phyloP scores from a whole-genome alignment of 2,888 invertebrate genomes.

The Ennomos erosarius region DNA sequence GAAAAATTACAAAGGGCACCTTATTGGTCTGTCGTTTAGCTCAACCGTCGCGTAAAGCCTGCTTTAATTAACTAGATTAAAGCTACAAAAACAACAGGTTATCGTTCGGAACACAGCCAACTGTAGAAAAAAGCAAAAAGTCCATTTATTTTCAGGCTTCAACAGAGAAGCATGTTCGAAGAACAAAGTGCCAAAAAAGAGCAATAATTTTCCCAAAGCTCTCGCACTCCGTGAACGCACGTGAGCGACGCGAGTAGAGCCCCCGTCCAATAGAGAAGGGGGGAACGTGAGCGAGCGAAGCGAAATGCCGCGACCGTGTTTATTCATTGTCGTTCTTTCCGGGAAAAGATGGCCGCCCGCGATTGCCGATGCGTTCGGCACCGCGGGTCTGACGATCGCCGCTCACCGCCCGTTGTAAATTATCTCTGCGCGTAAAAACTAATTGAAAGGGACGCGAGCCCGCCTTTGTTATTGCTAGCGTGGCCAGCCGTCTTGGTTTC shows the following conservation, averaged over 20 bases:
- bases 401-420: constrained; percentile 62
- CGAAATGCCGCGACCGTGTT: constrained; percentile 56
- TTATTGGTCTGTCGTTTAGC: no score
- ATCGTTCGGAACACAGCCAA: no score
- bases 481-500: constrained; percentile 3
- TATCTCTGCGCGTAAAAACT: constrained; percentile 76
- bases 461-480: constrained; percentile 62
- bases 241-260: constrained; percentile 2
- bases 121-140: no score
- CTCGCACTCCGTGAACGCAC: constrained; percentile 6
- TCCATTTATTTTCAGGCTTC: no score
- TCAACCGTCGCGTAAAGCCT: no score
- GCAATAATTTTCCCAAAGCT: constrained; percentile 1
- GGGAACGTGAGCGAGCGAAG: constrained; percentile 45
- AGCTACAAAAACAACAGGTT: no score
- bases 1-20: no score
- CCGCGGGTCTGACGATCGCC: constrained; percentile 42
- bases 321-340: constrained; percentile 74
- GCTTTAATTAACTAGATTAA: no score
- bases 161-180: no score
- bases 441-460: constrained; percentile 70
- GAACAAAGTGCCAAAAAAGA: no score
- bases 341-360: constrained; percentile 68
- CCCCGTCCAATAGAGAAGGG: constrained; percentile 19
- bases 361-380: constrained; percentile 45